These are phyloP conservation scores for Ceyx erithaca DNA, from an alignment of 2,797 vertebrate species.

Conservation along the genomic window DNA sequence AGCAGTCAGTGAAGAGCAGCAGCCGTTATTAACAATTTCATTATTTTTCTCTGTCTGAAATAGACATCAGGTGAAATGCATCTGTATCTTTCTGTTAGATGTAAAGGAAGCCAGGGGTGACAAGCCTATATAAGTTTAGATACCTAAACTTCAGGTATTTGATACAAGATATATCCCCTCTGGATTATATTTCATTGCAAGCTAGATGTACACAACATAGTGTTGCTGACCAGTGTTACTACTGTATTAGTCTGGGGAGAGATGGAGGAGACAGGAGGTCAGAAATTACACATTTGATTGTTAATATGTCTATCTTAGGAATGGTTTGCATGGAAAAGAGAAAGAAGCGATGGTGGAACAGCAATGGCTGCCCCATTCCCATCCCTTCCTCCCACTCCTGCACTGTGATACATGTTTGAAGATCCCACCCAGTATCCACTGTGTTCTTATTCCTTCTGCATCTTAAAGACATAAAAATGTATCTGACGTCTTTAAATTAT, in stretches of 20 bases:
- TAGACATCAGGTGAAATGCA: neutral
- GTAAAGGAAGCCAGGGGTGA: neutral
- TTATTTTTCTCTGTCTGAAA: neutral
- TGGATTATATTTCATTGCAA: neutral
- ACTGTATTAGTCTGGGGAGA: neutral
- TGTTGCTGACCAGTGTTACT: neutral
- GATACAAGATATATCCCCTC: neutral
- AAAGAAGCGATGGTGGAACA: neutral
- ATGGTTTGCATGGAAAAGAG: neutral
- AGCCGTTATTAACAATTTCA: neutral
- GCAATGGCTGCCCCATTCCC: neutral
- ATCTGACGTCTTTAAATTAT: neutral
- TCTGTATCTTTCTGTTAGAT: neutral
- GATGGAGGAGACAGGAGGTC: neutral
- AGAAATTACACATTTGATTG: accelerated
- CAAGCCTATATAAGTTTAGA: neutral
- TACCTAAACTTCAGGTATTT: neutral
- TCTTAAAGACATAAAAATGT: neutral
- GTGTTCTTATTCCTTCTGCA: neutral
- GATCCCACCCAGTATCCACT: neutral
- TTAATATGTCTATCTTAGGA: neutral
- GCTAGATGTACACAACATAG: neutral
- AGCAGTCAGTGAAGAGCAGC: neutral
- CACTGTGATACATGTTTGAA: accelerated
- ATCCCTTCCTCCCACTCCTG: neutral